Conservation (phyloP, 2,888 invertebrate species). For the Teinopalpus imperialis region DNA sequence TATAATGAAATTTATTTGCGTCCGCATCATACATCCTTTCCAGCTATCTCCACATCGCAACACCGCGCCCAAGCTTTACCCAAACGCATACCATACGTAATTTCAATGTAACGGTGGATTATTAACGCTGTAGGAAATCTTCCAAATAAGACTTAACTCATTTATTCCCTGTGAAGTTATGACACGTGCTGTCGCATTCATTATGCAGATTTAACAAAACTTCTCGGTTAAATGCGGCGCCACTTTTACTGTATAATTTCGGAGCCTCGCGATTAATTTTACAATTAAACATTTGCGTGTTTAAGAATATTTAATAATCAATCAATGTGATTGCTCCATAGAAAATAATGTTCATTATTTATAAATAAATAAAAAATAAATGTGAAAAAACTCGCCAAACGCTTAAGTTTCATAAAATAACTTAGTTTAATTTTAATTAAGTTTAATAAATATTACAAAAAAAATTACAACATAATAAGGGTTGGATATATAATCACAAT, state of each 20-base stretch:
- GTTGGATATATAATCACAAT: too few species aligned
- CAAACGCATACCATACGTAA: conserved; percentile 7
- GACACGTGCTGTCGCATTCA: conserved; percentile 68
- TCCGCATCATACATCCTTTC: conserved; percentile 4
- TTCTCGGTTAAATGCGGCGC: conserved; percentile 26
- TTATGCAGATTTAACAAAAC: conserved; percentile 58
- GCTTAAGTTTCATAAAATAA: too few species aligned
- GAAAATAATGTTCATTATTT: too few species aligned
- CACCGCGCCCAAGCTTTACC: neutral
- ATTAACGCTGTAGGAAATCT: conserved; percentile 20
- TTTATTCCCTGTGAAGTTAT: conserved; percentile 65
- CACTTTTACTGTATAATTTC: conserved; percentile 33
- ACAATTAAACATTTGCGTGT: conserved; percentile 13
- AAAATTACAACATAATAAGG: too few species aligned
- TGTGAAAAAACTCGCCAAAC: too few species aligned
- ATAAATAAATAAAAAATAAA: too few species aligned
- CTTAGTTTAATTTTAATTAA: too few species aligned
- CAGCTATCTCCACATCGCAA: neutral
- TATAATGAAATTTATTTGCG: conserved; percentile 22
- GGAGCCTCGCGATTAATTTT: conserved; percentile 19
- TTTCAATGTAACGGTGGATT: conserved; percentile 12
- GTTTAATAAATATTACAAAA: too few species aligned
- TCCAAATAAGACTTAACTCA: conserved; percentile 61
- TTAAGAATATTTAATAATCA: conserved; percentile 26
- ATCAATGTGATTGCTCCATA: neutral